These are phyloP conservation scores for Thaumatotibia leucotreta DNA, from an alignment of 1,140 invertebrate genomes.

Conservation along the genomic window DNA sequence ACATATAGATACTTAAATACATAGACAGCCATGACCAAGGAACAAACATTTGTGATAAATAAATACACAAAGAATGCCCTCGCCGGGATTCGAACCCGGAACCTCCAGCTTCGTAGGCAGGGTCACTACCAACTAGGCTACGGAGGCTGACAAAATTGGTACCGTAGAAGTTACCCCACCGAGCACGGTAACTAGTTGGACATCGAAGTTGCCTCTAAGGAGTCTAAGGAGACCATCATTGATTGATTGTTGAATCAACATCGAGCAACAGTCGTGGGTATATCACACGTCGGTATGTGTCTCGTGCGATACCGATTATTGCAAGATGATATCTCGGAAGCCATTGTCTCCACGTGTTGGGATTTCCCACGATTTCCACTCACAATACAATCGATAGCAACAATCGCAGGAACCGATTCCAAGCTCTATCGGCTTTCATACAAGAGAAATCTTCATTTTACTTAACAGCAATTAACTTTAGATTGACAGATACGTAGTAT, in stretches of 20 bases:
- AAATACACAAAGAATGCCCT: too few relatives aligned
- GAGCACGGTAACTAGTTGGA: too few relatives aligned
- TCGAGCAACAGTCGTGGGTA: background rate
- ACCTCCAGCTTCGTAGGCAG: too few relatives aligned
- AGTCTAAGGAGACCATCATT: too few relatives aligned
- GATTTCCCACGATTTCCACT: constrained; percentile 43
- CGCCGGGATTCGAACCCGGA: too few relatives aligned
- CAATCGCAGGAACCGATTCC: constrained; percentile 19
- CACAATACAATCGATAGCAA: constrained; percentile 34
- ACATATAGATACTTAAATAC: too few relatives aligned
- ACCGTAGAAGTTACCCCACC: too few relatives aligned
- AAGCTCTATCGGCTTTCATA: constrained; percentile 13
- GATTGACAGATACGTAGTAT: constrained; percentile 16
- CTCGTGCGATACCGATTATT: constrained; percentile 14
- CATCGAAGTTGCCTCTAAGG: too few relatives aligned
- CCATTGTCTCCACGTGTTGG: constrained; percentile 28
- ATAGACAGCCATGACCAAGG: too few relatives aligned
- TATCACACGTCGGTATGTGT: background rate
- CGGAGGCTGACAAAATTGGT: too few relatives aligned
- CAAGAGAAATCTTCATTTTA: constrained; percentile 6
- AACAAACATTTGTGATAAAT: too few relatives aligned
- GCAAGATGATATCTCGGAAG: background rate
- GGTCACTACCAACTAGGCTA: too few relatives aligned
- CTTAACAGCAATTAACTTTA: constrained; percentile 12
- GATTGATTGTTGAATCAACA: background rate